phyloP scores from a whole-genome alignment of 2,113 vertebrate species.

The Cebus imitator region DNA sequence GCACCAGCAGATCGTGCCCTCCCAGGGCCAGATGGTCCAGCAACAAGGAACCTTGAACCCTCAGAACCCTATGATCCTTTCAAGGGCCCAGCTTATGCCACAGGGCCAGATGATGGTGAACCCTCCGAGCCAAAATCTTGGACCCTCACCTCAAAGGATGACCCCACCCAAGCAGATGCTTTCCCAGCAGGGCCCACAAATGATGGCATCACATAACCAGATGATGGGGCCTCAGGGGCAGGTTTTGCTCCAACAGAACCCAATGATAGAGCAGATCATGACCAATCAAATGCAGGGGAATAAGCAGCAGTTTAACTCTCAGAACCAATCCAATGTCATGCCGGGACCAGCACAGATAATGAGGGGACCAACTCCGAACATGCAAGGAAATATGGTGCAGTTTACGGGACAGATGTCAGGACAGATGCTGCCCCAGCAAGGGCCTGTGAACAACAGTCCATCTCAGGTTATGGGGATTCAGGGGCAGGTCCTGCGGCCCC shows the following conservation, averaged over 20 bases:
- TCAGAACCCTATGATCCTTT: conserved; percentile 95
- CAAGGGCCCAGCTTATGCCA: conserved; percentile 90
- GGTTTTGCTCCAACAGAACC: conserved; percentile 94
- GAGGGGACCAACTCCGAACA: conserved; percentile 94
- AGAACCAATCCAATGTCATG: conserved; percentile 92
- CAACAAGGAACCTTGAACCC: conserved; percentile 88
- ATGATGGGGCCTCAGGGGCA: conserved; percentile 95
- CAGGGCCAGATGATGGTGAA: conserved; percentile 90
- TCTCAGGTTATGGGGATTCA: conserved; percentile 95
- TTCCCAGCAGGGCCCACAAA: conserved; percentile 94
- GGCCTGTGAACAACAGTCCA: conserved; percentile 91
- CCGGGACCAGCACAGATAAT: conserved; percentile 93
- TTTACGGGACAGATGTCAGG: conserved; percentile 91
- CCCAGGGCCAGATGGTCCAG: conserved; percentile 95
- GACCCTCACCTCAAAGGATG: conserved; percentile 93
- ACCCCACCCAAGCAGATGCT: conserved; percentile 98
- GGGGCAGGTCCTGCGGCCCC: conserved; percentile 92
- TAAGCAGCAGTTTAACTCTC: conserved; percentile 93
- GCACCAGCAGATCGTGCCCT: conserved; percentile 94
- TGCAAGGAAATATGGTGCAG: conserved; percentile 93
- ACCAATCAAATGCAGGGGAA: conserved; percentile 95
- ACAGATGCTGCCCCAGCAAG: conserved; percentile 92
- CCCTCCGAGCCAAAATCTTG: conserved; percentile 89
- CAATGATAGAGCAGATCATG: conserved; percentile 98
- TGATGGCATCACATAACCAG: conserved; percentile 95